Evolutionary conservation across 2,797 vertebrate genomes (phyloP).

Genomic region (Todus mexicanus): DNA sequence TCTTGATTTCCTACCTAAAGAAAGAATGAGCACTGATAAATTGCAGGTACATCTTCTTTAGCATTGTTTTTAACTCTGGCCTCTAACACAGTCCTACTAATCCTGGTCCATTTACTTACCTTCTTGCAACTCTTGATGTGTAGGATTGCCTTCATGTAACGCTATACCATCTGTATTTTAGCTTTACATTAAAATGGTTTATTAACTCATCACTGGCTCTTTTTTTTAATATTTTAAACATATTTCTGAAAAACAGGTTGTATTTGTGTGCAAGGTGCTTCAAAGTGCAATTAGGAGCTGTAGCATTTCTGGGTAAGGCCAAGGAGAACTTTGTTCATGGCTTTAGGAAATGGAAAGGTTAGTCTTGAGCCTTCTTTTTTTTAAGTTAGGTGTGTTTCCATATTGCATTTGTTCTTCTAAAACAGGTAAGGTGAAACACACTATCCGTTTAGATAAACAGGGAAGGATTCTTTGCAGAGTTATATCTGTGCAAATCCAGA

Average conservation of each 20-base stretch:
- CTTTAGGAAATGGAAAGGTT: background rate
- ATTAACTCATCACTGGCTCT: background rate
- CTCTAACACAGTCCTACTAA: background rate
- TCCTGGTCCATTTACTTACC: background rate
- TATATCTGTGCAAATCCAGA: background rate
- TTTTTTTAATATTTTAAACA: background rate
- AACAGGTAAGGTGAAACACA: background rate
- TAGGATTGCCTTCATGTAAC: background rate
- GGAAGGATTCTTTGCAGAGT: background rate
- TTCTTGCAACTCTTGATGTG: background rate
- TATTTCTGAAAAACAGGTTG: background rate
- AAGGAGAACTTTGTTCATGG: background rate
- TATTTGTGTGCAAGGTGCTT: background rate
- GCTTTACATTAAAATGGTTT: background rate
- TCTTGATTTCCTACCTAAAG: background rate
- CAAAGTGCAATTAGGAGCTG: background rate
- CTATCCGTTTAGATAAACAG: background rate
- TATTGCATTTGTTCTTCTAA: background rate
- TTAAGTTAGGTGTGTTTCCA: background rate
- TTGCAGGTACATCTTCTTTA: background rate
- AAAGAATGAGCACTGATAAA: background rate
- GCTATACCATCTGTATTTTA: background rate
- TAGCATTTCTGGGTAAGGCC: background rate
- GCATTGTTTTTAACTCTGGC: background rate
- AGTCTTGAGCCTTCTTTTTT: background rate